These are phyloP conservation scores for Hippolais icterina DNA, from an alignment of 2,113 vertebrate species.

Conservation along the genomic window DNA sequence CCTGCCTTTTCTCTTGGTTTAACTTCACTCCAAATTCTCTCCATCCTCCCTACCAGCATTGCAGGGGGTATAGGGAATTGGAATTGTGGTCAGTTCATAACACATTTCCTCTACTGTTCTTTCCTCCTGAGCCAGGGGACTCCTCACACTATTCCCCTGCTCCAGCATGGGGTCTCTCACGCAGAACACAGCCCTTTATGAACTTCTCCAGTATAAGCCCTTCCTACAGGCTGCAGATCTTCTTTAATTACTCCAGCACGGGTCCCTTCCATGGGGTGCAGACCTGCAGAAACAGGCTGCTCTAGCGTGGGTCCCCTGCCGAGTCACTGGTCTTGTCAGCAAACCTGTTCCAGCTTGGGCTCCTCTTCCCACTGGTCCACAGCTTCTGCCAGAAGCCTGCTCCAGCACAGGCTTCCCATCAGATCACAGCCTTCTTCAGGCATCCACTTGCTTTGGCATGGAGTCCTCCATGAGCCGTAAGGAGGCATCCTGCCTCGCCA, in stretches of 20 bases:
- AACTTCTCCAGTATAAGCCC: neutral
- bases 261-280: neutral
- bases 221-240: neutral
- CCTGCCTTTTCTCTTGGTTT: neutral
- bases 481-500: neutral
- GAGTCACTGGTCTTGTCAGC: neutral
- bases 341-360: neutral
- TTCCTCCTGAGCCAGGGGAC: neutral
- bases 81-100: neutral
- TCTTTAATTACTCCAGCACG: neutral
- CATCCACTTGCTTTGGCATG: neutral
- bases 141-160: neutral
- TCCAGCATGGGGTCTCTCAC: neutral
- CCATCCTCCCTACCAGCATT: neutral
- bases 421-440: neutral
- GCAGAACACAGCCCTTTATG: neutral
- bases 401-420: neutral
- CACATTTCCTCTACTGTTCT: neutral
- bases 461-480: neutral
- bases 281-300: neutral
- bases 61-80: neutral
- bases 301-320: accelerated
- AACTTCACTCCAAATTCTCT: neutral
- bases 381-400: neutral
- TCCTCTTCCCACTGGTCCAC: neutral